Conservation (phyloP, 2,113 vertebrate species). For the Salvelinus fontinalis region DNA sequence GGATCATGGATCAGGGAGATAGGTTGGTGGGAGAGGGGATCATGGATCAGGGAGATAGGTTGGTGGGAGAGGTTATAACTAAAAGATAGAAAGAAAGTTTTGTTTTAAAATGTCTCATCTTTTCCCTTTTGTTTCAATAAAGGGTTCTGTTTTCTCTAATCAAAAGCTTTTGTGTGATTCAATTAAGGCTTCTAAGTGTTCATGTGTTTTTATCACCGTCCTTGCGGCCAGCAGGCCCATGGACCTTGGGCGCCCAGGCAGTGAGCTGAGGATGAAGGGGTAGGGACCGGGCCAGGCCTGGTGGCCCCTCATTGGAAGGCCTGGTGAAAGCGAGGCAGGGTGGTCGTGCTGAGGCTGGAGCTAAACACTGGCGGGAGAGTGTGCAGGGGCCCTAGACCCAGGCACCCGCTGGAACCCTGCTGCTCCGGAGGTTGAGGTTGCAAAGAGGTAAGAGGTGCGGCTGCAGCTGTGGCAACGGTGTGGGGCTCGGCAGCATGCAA, state of each 20-base stretch:
- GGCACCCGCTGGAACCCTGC: constrained; percentile 81
- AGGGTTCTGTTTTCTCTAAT: constrained; percentile 62
- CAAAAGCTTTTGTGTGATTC: constrained; percentile 76
- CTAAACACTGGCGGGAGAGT: constrained; percentile 93
- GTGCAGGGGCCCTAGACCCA: constrained; percentile 86
- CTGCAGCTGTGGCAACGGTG: constrained; percentile 65
- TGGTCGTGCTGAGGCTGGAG: constrained; percentile 92
- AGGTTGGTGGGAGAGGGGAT: too few relatives aligned
- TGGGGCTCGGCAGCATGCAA: constrained; percentile 73
- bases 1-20: too few relatives aligned
- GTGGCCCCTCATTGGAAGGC: constrained; percentile 85
- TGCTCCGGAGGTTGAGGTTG: constrained; percentile 95
- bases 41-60: constrained; percentile 46
- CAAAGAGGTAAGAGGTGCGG: constrained; percentile 85
- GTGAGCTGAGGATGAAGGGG: constrained; percentile 17
- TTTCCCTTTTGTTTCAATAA: constrained; percentile 55
- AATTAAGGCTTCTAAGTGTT: constrained; percentile 76
- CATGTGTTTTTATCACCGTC: constrained; percentile 29
- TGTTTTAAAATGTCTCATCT: constrained; percentile 51
- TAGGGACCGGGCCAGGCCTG: neutral
- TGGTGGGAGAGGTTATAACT: constrained; percentile 45
- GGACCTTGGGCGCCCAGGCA: neutral
- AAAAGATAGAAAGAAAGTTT: constrained; percentile 54
- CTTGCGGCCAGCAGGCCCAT: too few relatives aligned
- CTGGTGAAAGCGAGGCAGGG: constrained; percentile 98